phyloP scores from a whole-genome alignment of 2,888 invertebrate species.

The Polymixis flavicincta region DNA sequence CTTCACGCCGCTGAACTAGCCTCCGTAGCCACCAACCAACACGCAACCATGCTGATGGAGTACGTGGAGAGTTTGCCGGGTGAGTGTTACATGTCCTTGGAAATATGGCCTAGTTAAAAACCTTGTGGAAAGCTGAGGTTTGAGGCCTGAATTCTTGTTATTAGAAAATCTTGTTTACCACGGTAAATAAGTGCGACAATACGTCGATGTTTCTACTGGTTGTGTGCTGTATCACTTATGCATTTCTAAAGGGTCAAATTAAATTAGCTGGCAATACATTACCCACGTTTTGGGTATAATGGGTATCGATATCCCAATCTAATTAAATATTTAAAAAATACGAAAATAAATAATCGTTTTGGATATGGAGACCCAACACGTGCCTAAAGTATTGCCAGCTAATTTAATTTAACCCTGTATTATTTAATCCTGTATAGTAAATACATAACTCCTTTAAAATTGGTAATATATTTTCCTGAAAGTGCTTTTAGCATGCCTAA shows the following conservation, averaged over 20 bases:
- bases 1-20: slow-evolving; percentile 83
- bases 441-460: not conserved
- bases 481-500: not conserved
- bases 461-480: not conserved
- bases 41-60: slow-evolving; percentile 89
- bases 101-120: not conserved
- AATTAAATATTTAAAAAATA: too few species aligned
- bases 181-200: not conserved
- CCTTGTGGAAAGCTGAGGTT: not conserved
- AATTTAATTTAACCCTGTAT: too few species aligned
- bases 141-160: not conserved
- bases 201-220: not conserved
- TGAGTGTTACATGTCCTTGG: slow-evolving; percentile 33
- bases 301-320: too few species aligned
- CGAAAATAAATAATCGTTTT: too few species aligned
- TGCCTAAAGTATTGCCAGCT: too few species aligned
- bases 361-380: too few species aligned
- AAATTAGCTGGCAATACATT: too few species aligned
- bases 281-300: too few species aligned
- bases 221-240: not conserved
- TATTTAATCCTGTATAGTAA: too few species aligned
- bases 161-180: not conserved
- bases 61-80: slow-evolving; percentile 83
- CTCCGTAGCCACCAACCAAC: slow-evolving; percentile 81
- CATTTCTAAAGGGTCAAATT: not conserved